Evolutionary conservation across 2,888 invertebrate species (phyloP), one percentile per base, ranked within the genome.

Genomic region (Anaspis maculata): DNA sequence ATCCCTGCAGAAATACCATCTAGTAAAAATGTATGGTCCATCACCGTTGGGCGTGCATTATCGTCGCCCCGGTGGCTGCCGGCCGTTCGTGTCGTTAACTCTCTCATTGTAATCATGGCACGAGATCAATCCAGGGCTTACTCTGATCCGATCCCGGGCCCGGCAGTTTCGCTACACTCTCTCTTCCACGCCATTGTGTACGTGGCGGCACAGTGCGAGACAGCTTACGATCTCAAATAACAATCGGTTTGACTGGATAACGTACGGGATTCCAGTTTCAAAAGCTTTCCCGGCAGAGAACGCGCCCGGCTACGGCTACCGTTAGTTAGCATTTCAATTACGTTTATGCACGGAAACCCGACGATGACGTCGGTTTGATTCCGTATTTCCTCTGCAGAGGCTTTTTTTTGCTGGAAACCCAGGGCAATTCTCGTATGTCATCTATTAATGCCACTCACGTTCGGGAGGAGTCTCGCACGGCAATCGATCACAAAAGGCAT

Each of bases 61-160:
- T 27, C 39, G 34, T 19, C 33, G 26, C 39, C 37, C 31, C n/a
- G n/a, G n/a, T n/a, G n/a, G n/a, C n/a, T n/a, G n/a, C n/a, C n/a
- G n/a, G 34, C 39, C 37, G 43, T 39, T 41, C 44, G 44, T 44
- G 41, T 35, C 37, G 41, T 42, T 44, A 46, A 43, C 44, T 45
- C n/a, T n/a, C 46, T 40, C 40, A 40, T 44, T 41, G 43, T 42
- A 43, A 45, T 47, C 44, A 39, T 34, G 43, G 33, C 30, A 23
- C 31, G 38, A 37, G 44, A 46, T 46, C 46, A 47, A 47, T 47
- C 44, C 36, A 19, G 32, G 30, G 46, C 44, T 46, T 42, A 40
- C 27, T 27, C 37, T 39, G 38, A 42, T 42, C 42, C 41, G 41
- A 37, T 36, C 37, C 37, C 30, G 30, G 27, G 19, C 19, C 33